Evolutionary conservation across 2,797 vertebrate genomes (phyloP), one percentile per base, ranked within the genome.

Genomic region (Toxotes lorentzi): DNA sequence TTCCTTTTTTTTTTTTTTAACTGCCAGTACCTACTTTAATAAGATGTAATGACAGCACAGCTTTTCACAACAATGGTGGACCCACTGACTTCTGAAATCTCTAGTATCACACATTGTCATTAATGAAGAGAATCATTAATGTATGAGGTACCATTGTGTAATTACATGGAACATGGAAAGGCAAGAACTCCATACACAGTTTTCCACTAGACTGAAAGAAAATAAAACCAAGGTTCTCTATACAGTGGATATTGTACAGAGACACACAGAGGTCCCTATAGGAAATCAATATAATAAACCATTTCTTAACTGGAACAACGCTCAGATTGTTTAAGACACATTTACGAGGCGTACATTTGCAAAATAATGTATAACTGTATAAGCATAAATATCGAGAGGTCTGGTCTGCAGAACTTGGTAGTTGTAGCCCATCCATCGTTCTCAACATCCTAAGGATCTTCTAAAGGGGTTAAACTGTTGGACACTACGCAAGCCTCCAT

Each of bases 81-180:
- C 62, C 23, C 45, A 56, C 53, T 64, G 35, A 64, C 75, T 69
- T 67, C 61, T 64, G 27, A 64, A 74, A 32, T 41, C 10, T 71
- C 24, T 43, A 41, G 59, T 69, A 71, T 76, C 70, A 60, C 54
- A 71, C 43, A 62, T 53, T 54, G 59, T 79, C 40, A 70, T 64
- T 77, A 59, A 73, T 70, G 56, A 65, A 30, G 51, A 24, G 7
- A 45, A 56, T 74, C 30, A 73, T 74, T 79, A 58, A 68, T 82
- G 27, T 47, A 67, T 73, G 54, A 70, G 43, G 48, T 70, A 35
- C 51, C 64, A 41, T 32, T 70, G 64, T 70, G 60, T 40, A 32
- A 35, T 73, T 45, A 59, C 16, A 54, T 78, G 30, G 66, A 75
- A 66, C 60, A 16, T 47, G 23, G 34, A 66, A 76, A 69, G 53